Evolutionary conservation across 2,797 vertebrate genomes (phyloP).

Genomic region (Aphelocoma californica): DNA sequence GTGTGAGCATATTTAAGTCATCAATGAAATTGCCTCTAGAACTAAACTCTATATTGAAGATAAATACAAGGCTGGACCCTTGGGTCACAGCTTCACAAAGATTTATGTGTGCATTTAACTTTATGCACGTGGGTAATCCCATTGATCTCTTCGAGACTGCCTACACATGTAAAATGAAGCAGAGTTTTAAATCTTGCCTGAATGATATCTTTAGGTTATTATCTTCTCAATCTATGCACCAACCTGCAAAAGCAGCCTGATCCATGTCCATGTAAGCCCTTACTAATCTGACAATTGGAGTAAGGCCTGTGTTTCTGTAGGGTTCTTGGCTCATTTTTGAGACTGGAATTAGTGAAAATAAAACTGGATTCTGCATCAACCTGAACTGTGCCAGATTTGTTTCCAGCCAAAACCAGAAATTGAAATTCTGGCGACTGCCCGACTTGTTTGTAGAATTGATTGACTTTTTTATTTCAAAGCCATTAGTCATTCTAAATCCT

Average conservation of each 20-base stretch:
- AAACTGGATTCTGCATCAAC: background rate
- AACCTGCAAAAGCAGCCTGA: background rate
- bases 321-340: background rate
- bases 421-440: background rate
- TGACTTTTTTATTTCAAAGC: background rate
- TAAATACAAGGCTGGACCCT: background rate
- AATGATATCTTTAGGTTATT: background rate
- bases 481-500: background rate
- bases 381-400: background rate
- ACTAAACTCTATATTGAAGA: background rate
- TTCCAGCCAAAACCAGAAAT: background rate
- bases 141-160: background rate
- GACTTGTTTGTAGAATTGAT: background rate
- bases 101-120: constrained; percentile 11
- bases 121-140: background rate
- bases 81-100: background rate
- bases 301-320: background rate
- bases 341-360: background rate
- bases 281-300: background rate
- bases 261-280: background rate
- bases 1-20: background rate
- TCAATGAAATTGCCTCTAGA: background rate
- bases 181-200: background rate
- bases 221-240: background rate
- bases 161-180: background rate